Conservation (phyloP, 2,113 vertebrate species). For the Microcebus lehilahytsara region DNA sequence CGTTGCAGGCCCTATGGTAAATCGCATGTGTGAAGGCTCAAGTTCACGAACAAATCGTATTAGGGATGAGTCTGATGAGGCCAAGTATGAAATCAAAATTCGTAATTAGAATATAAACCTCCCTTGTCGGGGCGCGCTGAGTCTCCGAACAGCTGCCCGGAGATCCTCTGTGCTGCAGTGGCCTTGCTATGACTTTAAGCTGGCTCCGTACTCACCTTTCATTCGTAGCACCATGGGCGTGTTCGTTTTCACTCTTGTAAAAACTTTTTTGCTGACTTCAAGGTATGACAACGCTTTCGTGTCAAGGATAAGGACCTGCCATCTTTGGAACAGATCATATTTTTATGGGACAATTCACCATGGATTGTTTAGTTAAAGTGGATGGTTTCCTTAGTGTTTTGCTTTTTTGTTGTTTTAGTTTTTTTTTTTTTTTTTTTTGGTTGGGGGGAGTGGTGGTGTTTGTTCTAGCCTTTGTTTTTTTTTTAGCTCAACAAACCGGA, state of each 20-base stretch:
- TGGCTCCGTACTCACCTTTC: neutral
- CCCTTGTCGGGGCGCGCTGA: neutral
- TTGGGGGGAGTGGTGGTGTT: neutral
- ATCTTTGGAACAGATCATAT: neutral
- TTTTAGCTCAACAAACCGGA: neutral
- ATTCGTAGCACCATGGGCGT: conserved; percentile 33
- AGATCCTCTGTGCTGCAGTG: neutral
- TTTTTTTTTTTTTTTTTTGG: neutral
- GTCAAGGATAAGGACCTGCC: neutral
- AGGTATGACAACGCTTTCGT: conserved; percentile 15
- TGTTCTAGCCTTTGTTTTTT: conserved; percentile 6
- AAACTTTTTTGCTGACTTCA: conserved; percentile 38
- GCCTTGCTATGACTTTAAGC: neutral
- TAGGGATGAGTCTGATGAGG: neutral
- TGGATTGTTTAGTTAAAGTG: neutral
- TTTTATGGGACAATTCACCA: neutral
- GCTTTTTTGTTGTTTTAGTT: neutral
- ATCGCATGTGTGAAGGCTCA: neutral
- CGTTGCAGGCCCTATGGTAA: neutral
- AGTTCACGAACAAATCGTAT: conserved; percentile 24
- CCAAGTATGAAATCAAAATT: neutral
- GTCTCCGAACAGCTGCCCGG: neutral
- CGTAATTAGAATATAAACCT: conserved; percentile 43
- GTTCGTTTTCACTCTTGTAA: conserved; percentile 64
- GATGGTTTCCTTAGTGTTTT: neutral